phyloP scores from a whole-genome alignment of 1,140 invertebrate genomes.

The Sycophila sp. region DNA sequence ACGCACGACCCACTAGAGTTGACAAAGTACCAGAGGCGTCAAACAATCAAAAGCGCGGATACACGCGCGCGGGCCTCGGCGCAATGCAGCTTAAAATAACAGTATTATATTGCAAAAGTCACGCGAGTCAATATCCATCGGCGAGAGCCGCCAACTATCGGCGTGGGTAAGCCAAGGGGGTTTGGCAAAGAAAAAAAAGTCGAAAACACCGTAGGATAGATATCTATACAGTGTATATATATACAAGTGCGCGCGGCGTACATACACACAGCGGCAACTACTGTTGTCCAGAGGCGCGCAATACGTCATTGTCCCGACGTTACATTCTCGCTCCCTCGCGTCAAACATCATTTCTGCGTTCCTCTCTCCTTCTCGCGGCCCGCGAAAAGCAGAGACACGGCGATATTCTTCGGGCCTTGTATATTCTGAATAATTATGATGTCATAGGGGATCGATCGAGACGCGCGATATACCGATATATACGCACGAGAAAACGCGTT shows the following conservation, averaged over 20 bases:
- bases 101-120: neutral
- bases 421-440: constrained; percentile 45
- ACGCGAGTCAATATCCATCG: neutral
- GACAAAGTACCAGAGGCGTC: neutral
- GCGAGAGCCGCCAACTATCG: too few relatives aligned
- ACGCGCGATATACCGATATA: neutral
- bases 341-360: too few relatives aligned
- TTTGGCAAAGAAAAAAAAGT: too few relatives aligned
- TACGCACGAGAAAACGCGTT: neutral
- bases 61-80: neutral
- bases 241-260: too few relatives aligned
- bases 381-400: neutral
- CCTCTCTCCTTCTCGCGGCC: neutral
- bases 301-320: constrained; percentile 2
- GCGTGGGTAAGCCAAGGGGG: neutral
- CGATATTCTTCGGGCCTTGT: neutral
- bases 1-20: neutral
- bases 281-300: neutral
- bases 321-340: too few relatives aligned
- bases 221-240: too few relatives aligned
- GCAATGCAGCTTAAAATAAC: neutral
- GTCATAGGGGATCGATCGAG: constrained; percentile 39
- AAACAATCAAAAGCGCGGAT: neutral
- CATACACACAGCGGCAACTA: neutral
- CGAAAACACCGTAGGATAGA: too few relatives aligned